Percentiles rank a stretch among this genome's conserved stretches.
These are phyloP conservation scores for Syngnathus acus DNA, from an alignment of 2,797 vertebrate genomes.

Conservation along the genomic window DNA sequence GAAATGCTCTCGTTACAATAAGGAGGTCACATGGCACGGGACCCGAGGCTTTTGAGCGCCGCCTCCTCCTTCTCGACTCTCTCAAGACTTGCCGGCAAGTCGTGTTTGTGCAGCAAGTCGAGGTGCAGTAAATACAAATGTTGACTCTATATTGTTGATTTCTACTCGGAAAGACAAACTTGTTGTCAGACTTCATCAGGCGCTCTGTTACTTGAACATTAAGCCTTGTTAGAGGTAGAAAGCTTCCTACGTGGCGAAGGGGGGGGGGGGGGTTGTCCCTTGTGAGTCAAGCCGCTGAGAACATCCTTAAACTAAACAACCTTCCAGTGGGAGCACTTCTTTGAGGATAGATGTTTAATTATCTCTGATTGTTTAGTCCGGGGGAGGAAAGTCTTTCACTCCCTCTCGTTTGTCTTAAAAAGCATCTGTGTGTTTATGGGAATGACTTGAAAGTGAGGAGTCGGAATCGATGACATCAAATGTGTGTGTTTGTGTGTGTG, in stretches of 20 bases:
- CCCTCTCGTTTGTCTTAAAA: constrained; percentile 67
- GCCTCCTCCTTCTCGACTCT: constrained; percentile 49
- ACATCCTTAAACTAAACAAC: constrained; percentile 83
- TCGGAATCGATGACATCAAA: constrained; percentile 10
- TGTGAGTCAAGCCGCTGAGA: constrained; percentile 82
- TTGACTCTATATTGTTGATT: constrained; percentile 14
- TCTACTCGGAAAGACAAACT: constrained; percentile 36
- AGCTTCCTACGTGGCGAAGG: constrained; percentile 70
- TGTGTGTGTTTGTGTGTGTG: too few relatives aligned
- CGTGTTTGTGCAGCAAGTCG: constrained; percentile 42
- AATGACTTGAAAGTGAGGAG: constrained; percentile 56
- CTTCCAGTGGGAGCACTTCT: constrained; percentile 75
- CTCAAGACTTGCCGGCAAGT: constrained; percentile 57
- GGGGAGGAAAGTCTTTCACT: constrained; percentile 54
- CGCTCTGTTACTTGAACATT: constrained; percentile 70
- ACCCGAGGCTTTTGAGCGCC: constrained; percentile 66
- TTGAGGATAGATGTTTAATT: constrained; percentile 71
- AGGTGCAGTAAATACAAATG: constrained; percentile 55
- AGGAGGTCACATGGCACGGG: constrained; percentile 76
- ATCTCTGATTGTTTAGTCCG: constrained; percentile 65
- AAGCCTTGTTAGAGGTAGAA: constrained; percentile 81
- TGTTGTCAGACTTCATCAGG: constrained; percentile 65
- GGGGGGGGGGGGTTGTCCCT: constrained; percentile 72
- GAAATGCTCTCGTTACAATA: constrained; percentile 74
- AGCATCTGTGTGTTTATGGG: constrained; percentile 58